Conservation (phyloP, 2,888 invertebrate genomes). For the Hermodice carunculata region DNA sequence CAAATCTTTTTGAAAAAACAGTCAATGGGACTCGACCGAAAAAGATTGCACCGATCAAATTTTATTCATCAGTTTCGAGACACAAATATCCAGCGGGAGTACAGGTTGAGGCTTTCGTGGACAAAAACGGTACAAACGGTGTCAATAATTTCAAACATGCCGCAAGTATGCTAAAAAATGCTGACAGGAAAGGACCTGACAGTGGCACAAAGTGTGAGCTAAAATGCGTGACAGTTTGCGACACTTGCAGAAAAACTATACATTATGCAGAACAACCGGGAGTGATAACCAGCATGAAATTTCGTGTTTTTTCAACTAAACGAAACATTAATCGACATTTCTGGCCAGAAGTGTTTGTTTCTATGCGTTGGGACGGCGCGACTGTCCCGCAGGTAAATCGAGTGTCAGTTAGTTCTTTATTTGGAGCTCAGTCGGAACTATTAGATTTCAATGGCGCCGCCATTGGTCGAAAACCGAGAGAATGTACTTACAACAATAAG, state of each 20-base stretch:
- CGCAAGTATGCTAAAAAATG: conserved; percentile 1
- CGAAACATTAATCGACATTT: too few species aligned
- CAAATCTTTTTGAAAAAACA: conserved; percentile 31
- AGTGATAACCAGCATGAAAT: conserved; percentile 30
- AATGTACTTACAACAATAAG: conserved; percentile 23
- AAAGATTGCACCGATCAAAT: conserved; percentile 35
- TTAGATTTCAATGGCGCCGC: conserved; percentile 38
- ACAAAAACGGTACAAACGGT: not conserved
- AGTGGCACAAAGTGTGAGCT: conserved; percentile 12
- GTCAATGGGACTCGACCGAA: conserved; percentile 37
- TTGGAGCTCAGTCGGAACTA: conserved; percentile 32
- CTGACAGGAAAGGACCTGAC: conserved; percentile 13
- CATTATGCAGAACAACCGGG: conserved; percentile 13
- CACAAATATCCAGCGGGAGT: conserved; percentile 31
- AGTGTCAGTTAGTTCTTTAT: conserved; percentile 38
- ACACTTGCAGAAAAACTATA: conserved; percentile 1
- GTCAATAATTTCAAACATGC: not conserved
- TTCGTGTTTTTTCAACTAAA: too few species aligned
- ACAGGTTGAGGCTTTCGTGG: conserved; percentile 22
- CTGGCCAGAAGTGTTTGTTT: conserved; percentile 40
- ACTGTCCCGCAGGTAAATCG: conserved; percentile 32
- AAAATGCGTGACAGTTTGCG: conserved; percentile 15
- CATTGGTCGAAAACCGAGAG: conserved; percentile 23
- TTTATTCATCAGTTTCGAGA: conserved; percentile 40
- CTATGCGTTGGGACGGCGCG: conserved; percentile 26